Evolutionary conservation across 2,113 vertebrate genomes (phyloP).

Genomic region (Oxyruncus cristatus): DNA sequence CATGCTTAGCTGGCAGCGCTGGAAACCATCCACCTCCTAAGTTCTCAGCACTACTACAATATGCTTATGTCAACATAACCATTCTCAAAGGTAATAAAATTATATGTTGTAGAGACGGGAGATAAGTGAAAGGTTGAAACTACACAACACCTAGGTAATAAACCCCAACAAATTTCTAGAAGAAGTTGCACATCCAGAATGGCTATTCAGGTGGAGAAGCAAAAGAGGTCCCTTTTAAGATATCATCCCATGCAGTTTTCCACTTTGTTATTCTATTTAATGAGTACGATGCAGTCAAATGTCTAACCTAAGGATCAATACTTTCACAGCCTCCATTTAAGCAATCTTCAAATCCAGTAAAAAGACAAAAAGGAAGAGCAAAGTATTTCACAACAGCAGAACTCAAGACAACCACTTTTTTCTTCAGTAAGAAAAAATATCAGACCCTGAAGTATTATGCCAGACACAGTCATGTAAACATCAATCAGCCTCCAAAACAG

Average conservation of each 20-base stretch:
- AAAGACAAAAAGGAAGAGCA: neutral
- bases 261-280: neutral
- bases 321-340: neutral
- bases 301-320: neutral
- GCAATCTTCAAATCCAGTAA: neutral
- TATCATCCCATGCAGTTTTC: neutral
- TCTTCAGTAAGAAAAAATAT: neutral
- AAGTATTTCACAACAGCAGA: neutral
- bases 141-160: neutral
- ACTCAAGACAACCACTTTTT: neutral
- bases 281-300: neutral
- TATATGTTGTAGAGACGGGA: neutral
- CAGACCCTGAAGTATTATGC: neutral
- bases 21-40: neutral
- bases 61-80: neutral
- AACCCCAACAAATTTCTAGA: rapidly evolving
- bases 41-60: neutral
- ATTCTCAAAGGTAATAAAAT: neutral
- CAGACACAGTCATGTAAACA: neutral
- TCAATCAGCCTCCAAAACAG: neutral
- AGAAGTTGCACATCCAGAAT: neutral
- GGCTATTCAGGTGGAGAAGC: neutral
- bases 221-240: neutral
- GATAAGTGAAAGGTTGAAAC: neutral
- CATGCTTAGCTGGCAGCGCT: neutral